These are phyloP conservation scores for Microctonus brassicae DNA, from an alignment of 2,888 invertebrate genomes.

Conservation along the genomic window DNA sequence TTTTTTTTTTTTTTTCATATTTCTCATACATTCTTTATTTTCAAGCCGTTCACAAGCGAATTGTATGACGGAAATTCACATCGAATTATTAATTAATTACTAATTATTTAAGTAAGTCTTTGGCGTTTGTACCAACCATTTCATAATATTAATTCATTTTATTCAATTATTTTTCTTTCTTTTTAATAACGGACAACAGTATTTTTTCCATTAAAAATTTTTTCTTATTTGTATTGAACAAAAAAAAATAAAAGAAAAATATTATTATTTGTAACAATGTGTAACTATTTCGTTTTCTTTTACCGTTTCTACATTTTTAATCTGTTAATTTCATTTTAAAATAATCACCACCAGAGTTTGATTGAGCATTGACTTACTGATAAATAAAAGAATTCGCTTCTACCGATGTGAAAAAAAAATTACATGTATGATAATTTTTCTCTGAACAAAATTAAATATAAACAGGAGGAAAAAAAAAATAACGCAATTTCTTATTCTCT, in stretches of 20 bases:
- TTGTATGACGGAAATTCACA: not conserved
- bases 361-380: slow-evolving; percentile 5
- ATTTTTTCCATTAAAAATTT: slow-evolving; percentile 6
- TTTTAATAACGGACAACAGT: slow-evolving; percentile 42
- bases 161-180: slow-evolving; percentile 22
- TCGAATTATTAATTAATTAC: slow-evolving; percentile 53
- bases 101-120: slow-evolving; percentile 64
- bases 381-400: slow-evolving; percentile 11
- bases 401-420: not conserved
- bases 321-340: slow-evolving; percentile 10
- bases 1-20: not conserved
- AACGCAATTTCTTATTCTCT: not conserved
- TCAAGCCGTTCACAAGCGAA: too few species aligned
- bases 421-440: not conserved
- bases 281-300: not conserved
- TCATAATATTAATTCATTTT: slow-evolving; percentile 44
- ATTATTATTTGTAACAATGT: slow-evolving; percentile 9
- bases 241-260: not conserved
- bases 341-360: slow-evolving; percentile 10
- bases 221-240: slow-evolving; percentile 23
- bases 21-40: too few species aligned
- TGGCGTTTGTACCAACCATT: slow-evolving; percentile 66
- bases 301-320: not conserved
- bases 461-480: not conserved
- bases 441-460: not conserved